A percentile compares a stretch with the other conserved stretches of the same genome.
These are phyloP conservation scores for Lymantria dispar DNA, from an alignment of 2,888 invertebrate genomes.

Conservation along the genomic window DNA sequence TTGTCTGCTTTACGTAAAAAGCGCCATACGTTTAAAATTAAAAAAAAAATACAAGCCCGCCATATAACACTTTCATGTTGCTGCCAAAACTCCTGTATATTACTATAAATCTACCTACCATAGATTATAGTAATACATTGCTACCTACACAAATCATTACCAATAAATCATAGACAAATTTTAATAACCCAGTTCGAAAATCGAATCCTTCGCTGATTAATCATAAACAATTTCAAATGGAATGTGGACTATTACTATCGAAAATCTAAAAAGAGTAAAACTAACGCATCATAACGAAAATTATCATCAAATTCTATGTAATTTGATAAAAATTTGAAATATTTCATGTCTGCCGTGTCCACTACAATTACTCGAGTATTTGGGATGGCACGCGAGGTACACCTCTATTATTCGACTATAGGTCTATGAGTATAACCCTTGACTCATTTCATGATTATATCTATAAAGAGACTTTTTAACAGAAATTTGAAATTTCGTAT, in stretches of 20 bases:
- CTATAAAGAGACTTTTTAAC: too few relatives aligned
- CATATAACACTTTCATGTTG: too few relatives aligned
- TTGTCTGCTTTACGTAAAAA: too few relatives aligned
- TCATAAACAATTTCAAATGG: constrained; percentile 24
- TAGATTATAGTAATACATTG: too few relatives aligned
- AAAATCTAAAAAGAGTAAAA: constrained; percentile 6
- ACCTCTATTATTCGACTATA: constrained; percentile 30
- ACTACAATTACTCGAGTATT: constrained; percentile 49
- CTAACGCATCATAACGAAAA: constrained; percentile 14
- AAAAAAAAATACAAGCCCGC: too few relatives aligned
- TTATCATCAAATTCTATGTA: constrained; percentile 38
- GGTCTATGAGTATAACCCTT: background rate
- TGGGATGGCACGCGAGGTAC: constrained; percentile 30
- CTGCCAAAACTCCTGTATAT: too few relatives aligned
- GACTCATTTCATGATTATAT: too few relatives aligned
- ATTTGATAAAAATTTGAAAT: constrained; percentile 49
- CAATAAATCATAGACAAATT: constrained; percentile 25
- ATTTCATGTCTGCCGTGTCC: constrained; percentile 38
- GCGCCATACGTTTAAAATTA: too few relatives aligned
- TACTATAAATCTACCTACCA: too few relatives aligned
- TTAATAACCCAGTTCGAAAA: constrained; percentile 5
- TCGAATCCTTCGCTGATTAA: constrained; percentile 21
- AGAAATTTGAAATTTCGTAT: too few relatives aligned
- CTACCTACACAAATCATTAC: constrained; percentile 4
- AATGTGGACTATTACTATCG: constrained; percentile 1